These are phyloP conservation scores for Rhopalosiphum nymphaeae DNA, from an alignment of 2,888 invertebrate genomes.

Conservation along the genomic window DNA sequence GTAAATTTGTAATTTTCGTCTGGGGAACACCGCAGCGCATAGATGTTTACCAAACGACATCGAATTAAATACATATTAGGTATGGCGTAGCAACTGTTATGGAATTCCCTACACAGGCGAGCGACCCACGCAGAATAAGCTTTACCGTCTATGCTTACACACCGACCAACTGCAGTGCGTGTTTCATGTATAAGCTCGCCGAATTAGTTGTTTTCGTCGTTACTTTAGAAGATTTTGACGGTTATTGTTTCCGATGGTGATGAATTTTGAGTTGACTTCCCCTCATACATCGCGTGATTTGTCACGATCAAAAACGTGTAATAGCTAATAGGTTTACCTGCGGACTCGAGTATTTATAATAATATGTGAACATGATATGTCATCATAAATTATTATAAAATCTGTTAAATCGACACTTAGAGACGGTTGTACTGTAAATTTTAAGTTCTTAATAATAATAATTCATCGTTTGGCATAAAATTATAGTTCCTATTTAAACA, in stretches of 20 bases:
- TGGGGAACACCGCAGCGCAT: background rate
- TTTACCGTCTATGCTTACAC: background rate
- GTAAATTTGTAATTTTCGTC: background rate
- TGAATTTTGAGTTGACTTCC: background rate
- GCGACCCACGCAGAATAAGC: background rate
- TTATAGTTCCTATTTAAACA: background rate
- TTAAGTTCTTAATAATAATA: background rate
- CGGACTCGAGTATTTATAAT: background rate
- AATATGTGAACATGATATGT: no score
- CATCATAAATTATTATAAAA: no score
- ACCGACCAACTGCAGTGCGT: background rate
- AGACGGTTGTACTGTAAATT: no score
- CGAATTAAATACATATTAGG: slow-evolving; percentile 25
- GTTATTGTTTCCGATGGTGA: background rate
- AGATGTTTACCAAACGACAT: background rate
- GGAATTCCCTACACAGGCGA: background rate
- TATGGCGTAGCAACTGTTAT: background rate
- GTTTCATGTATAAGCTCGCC: background rate
- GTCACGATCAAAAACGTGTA: background rate
- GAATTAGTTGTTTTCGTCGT: background rate
- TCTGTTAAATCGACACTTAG: no score
- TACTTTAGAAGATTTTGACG: background rate
- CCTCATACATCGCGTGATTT: background rate
- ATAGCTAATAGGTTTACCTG: background rate
- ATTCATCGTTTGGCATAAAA: background rate